These are phyloP conservation scores for Urophycis tenuis DNA, from an alignment of 2,797 vertebrate species.

Conservation along the genomic window DNA sequence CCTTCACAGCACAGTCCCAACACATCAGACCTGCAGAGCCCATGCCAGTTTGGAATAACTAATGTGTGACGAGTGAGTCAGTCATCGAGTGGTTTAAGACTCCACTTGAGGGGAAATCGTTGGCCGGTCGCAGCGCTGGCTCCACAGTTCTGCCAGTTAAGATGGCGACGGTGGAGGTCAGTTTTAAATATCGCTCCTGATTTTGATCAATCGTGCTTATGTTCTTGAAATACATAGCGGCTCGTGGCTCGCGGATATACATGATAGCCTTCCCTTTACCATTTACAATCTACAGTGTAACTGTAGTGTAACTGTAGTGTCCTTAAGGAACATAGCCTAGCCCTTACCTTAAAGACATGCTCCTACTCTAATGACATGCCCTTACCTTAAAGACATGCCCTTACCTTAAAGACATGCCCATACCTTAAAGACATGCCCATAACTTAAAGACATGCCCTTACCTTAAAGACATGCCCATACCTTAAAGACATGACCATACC, in stretches of 20 bases:
- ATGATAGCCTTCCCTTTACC: background rate
- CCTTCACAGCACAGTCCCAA: background rate
- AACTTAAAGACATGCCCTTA: too few species aligned
- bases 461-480: too few species aligned
- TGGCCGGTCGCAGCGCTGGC: background rate
- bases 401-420: too few species aligned
- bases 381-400: too few species aligned
- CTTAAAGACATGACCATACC: too few species aligned
- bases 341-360: too few species aligned
- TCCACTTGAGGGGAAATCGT: background rate
- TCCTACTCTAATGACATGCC: too few species aligned
- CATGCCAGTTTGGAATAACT: background rate
- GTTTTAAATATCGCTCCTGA: background rate
- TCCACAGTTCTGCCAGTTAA: background rate
- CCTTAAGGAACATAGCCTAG: too few species aligned
- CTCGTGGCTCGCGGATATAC: too few species aligned
- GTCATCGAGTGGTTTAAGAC: background rate
- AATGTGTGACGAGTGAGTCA: background rate
- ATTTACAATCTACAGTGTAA: background rate
- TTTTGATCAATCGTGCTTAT: background rate
- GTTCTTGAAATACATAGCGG: background rate
- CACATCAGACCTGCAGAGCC: background rate
- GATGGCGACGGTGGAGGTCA: background rate
- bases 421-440: too few species aligned
- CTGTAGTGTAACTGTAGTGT: background rate